These are phyloP conservation scores for Diploscapter pachys DNA, from an alignment of 1,140 invertebrate species.

Conservation along the genomic window DNA sequence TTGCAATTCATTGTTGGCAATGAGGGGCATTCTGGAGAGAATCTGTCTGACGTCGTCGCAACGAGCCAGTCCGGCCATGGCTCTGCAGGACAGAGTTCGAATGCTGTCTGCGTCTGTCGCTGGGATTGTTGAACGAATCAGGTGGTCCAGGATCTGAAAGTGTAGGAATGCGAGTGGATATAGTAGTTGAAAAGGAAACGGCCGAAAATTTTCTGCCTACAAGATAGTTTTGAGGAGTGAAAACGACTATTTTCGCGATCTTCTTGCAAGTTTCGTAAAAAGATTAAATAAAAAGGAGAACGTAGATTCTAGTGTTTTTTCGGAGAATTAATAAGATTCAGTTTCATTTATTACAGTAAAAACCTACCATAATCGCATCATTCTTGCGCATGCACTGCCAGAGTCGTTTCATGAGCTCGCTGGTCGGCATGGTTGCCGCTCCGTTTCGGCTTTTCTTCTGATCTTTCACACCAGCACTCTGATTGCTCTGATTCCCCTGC, in stretches of 20 bases:
- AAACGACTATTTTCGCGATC: too few species aligned
- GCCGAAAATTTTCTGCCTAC: too few species aligned
- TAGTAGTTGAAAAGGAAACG: too few species aligned
- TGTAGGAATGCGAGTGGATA: too few species aligned
- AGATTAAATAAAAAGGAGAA: too few species aligned
- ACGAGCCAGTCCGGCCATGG: conserved; percentile 82
- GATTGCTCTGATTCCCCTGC: too few species aligned
- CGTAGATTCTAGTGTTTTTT: too few species aligned
- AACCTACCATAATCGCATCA: conserved; percentile 10
- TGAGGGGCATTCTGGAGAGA: conserved; percentile 87
- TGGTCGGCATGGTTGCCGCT: too few species aligned
- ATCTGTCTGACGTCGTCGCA: conserved; percentile 89
- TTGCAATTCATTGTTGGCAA: conserved; percentile 87
- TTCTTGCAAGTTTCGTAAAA: too few species aligned
- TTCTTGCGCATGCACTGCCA: conserved; percentile 2
- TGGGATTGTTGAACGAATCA: conserved; percentile 75
- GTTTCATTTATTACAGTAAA: not conserved
- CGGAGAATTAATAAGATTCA: not conserved
- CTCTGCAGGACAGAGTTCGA: conserved; percentile 72
- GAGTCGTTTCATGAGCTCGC: not conserved
- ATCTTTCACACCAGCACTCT: too few species aligned
- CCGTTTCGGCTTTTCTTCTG: too few species aligned
- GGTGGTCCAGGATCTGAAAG: conserved; percentile 59
- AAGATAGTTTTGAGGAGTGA: too few species aligned
- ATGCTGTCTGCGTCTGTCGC: conserved; percentile 94